phyloP scores from a whole-genome alignment of 2,113 vertebrate species.

The Perognathus longimembris region DNA sequence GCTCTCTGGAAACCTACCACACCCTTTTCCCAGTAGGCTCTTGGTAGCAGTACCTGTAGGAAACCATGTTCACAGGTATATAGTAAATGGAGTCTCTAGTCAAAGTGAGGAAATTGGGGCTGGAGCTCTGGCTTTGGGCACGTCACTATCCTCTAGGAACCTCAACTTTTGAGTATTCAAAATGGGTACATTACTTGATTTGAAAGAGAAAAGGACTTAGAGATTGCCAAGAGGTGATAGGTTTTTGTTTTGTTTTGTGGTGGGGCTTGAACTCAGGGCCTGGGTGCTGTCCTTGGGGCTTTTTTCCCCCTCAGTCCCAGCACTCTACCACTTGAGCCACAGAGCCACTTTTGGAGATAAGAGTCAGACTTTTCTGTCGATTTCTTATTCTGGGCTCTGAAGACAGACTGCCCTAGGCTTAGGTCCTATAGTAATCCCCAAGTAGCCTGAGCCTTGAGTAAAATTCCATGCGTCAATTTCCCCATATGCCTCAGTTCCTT shows the following conservation, averaged over 20 bases:
- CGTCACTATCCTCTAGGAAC: neutral
- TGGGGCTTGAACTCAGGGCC: no score
- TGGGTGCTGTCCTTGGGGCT: no score
- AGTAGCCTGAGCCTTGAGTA: neutral
- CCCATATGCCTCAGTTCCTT: constrained; percentile 25
- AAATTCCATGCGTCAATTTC: constrained; percentile 45
- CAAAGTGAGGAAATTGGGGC: neutral
- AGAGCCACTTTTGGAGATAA: no score
- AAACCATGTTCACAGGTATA: neutral
- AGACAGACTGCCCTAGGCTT: neutral
- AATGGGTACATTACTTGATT: neutral
- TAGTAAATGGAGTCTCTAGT: neutral
- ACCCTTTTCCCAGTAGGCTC: neutral
- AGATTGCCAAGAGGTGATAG: neutral
- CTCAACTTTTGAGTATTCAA: neutral
- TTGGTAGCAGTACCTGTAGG: constrained; percentile 3
- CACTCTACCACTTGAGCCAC: no score
- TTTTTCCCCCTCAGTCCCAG: no score
- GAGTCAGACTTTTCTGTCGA: no score
- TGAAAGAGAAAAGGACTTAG: constrained; percentile 7
- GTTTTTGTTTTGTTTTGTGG: neutral
- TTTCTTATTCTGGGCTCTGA: neutral
- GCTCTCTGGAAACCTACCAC: neutral
- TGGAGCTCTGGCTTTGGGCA: neutral
- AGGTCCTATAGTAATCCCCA: neutral